Conservation (phyloP, 2,797 vertebrate species). For the Lagodon rhomboides region DNA sequence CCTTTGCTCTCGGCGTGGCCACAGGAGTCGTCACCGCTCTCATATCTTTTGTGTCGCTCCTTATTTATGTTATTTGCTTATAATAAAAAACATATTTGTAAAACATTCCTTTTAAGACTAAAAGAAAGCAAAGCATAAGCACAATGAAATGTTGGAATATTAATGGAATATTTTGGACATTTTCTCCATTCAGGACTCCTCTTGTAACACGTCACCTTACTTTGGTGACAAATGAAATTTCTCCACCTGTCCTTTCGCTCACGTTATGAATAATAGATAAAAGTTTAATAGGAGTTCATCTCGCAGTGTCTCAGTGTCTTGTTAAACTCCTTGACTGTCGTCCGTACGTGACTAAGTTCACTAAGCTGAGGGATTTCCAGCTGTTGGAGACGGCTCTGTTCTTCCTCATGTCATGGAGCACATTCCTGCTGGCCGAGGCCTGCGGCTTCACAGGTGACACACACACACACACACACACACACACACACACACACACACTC, state of each 20-base stretch:
- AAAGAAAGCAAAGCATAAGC: neutral
- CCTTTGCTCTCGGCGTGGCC: conserved; percentile 95
- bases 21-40: conserved; percentile 96
- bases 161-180: too few relatives aligned
- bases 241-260: neutral
- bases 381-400: conserved; percentile 96
- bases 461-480: conserved; percentile 26
- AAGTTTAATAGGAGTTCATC: neutral
- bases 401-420: conserved; percentile 99
- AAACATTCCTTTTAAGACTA: neutral
- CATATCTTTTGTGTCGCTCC: conserved; percentile 89
- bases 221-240: neutral
- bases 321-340: conserved; percentile 73
- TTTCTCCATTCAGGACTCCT: neutral
- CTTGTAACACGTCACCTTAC: neutral
- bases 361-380: conserved; percentile 95
- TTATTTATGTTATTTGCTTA: neutral
- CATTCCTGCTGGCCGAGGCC: conserved; percentile 95
- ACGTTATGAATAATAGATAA: neutral
- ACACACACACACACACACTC: conserved; percentile 4
- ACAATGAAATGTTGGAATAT: too few relatives aligned
- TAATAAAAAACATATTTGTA: too few relatives aligned
- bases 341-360: conserved; percentile 96
- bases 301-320: neutral
- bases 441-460: conserved; percentile 95